These are phyloP conservation scores for Dromaius novaehollandiae DNA, from an alignment of 2,113 vertebrate genomes.

Conservation along the genomic window DNA sequence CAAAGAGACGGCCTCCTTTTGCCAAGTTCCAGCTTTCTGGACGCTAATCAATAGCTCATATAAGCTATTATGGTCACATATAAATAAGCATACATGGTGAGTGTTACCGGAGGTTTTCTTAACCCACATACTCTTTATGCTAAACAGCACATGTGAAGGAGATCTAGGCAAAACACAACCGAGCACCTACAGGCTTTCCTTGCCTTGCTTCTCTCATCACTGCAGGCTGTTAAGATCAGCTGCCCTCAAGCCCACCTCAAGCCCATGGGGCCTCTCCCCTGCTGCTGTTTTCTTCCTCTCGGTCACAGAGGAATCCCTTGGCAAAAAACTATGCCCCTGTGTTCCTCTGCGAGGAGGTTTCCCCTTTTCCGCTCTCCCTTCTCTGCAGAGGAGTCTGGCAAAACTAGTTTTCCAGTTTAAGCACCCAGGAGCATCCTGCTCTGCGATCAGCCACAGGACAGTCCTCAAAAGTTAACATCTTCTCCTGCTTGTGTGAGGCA, in stretches of 20 bases:
- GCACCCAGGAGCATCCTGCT: neutral
- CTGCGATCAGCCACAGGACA: neutral
- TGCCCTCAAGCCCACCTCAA: neutral
- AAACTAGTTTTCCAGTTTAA: neutral
- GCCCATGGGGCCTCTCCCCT: neutral
- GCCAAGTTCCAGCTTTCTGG: conserved; percentile 25
- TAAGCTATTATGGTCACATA: neutral
- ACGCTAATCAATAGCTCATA: neutral
- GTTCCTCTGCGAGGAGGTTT: neutral
- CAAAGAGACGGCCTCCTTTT: neutral
- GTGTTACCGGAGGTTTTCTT: conserved; percentile 1
- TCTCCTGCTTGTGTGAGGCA: neutral
- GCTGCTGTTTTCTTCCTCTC: conserved; percentile 45
- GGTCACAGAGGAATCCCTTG: neutral
- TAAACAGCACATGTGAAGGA: neutral
- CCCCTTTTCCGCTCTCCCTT: neutral
- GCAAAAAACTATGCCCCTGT: neutral
- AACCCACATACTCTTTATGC: neutral
- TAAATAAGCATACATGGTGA: conserved; percentile 6
- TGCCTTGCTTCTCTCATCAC: neutral
- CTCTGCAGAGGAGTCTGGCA: neutral
- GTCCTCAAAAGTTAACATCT: neutral
- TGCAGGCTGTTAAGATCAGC: neutral
- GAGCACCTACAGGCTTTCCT: neutral
- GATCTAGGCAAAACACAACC: neutral